Evolutionary conservation across 2,113 vertebrate genomes (phyloP), one percentile per base, ranked within the genome.

Genomic region (Parus major): DNA sequence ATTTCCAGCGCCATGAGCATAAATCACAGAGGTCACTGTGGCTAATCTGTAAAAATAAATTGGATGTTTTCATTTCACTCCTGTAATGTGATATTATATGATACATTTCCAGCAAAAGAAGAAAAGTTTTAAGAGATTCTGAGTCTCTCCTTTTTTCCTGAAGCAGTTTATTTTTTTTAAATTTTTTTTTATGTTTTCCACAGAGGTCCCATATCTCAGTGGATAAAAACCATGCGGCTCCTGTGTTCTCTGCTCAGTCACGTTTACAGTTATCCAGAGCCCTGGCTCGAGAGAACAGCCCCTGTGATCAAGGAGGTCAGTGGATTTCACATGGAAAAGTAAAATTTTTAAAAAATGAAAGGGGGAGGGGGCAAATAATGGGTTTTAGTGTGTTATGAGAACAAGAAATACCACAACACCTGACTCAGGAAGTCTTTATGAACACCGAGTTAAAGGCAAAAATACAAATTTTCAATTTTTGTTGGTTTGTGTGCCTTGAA

Each of bases 21-120:
- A 91, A 95, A 95, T 94, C 90, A 88, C 8, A 7, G 91, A 88
- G 84, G 86, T 85, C 92, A 69, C 44, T 47, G 39, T 71, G 85
- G 71, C 71, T 91, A 93, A 96, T 96, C 86, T 90, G 75, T 59
- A 77, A 93, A 96, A 96, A 95, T 56, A 95, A 95, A 93, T 92
- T 21, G 64, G 49, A 79, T 94, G 53, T 92, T 92, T 92, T 94
- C 17, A 90, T 91, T 90, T 92, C 49, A 49, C 39, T 90, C 78
- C 24, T 5, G 70, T 79, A 93, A 93, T 68, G 64, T 69, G 86
- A 44, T 82, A 86, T 84, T 86, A 39, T 44, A 70, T 49, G 50
- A 87, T 82, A 55, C 47, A 68, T 71, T 91, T 90, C 73, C 53
- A 75, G 66, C 31, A 35, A 57, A 66, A 65, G 12, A 52, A 78